Evolutionary conservation across 2,797 vertebrate species (phyloP).

Genomic region (Scleropages formosus): DNA sequence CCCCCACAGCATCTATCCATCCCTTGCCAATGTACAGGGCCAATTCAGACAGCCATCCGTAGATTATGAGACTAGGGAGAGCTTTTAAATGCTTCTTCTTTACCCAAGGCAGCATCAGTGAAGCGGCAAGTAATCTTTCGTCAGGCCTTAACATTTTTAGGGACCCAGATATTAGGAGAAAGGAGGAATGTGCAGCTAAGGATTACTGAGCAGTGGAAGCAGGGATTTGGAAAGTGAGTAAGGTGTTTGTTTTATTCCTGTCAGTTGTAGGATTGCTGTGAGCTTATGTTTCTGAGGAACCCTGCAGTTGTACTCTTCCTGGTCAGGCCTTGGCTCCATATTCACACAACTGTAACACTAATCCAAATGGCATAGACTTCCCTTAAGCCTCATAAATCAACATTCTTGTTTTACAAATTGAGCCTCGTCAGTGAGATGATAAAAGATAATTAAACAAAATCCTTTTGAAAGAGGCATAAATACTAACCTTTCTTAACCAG

Average conservation of each 20-base stretch:
- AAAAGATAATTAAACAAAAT: background rate
- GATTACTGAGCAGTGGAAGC: constrained; percentile 11
- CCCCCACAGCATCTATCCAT: background rate
- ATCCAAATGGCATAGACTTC: background rate
- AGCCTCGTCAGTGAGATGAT: constrained; percentile 19
- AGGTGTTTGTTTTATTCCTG: constrained; percentile 22
- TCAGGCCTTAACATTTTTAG: constrained; percentile 14
- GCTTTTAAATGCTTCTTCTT: background rate
- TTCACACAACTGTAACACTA: constrained; percentile 1
- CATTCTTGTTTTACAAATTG: constrained; percentile 13
- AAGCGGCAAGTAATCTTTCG: constrained; percentile 2
- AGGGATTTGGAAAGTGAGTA: background rate
- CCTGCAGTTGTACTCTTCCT: background rate
- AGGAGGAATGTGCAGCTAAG: constrained; percentile 16
- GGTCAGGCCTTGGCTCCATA: constrained; percentile 16
- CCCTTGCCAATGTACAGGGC: background rate
- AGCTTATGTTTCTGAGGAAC: constrained; percentile 21
- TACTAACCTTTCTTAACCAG: background rate
- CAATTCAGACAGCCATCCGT: background rate
- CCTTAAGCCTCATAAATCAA: constrained; percentile 7
- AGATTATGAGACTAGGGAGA: background rate
- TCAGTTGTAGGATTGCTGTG: background rate
- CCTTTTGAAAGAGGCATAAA: background rate
- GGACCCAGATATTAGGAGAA: constrained; percentile 10
- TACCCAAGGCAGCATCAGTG: background rate